These are phyloP conservation scores for Anhinga anhinga DNA, from an alignment of 2,113 vertebrate species.

Conservation along the genomic window DNA sequence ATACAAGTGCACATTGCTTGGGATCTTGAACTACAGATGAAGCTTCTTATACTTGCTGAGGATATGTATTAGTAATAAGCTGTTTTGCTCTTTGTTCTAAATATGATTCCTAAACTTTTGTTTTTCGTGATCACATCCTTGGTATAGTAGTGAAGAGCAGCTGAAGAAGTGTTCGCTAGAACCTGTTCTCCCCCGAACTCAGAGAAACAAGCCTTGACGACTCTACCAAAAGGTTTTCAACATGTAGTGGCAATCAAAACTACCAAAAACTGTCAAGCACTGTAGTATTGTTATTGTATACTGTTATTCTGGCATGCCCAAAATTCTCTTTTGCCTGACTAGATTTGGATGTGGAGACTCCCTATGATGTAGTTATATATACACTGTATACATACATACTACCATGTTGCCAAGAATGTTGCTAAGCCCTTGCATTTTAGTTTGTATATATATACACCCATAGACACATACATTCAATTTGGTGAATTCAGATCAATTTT, in stretches of 20 bases:
- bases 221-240: background rate
- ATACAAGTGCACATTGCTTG: background rate
- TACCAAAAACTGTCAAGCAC: background rate
- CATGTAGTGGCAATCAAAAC: background rate
- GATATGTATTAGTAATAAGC: background rate
- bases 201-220: background rate
- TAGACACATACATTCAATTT: accelerated
- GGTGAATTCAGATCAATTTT: background rate
- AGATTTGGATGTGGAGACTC: background rate
- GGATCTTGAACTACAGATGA: background rate
- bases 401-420: background rate
- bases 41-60: background rate
- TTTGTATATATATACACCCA: background rate
- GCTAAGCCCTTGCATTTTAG: background rate
- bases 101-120: background rate
- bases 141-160: background rate
- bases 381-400: background rate
- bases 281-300: background rate
- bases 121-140: background rate
- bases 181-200: background rate
- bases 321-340: background rate
- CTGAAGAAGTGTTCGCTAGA: background rate
- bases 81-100: background rate
- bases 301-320: background rate
- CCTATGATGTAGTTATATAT: background rate